phyloP scores from a whole-genome alignment of 2,888 invertebrate genomes.

The Cancer borealis region DNA sequence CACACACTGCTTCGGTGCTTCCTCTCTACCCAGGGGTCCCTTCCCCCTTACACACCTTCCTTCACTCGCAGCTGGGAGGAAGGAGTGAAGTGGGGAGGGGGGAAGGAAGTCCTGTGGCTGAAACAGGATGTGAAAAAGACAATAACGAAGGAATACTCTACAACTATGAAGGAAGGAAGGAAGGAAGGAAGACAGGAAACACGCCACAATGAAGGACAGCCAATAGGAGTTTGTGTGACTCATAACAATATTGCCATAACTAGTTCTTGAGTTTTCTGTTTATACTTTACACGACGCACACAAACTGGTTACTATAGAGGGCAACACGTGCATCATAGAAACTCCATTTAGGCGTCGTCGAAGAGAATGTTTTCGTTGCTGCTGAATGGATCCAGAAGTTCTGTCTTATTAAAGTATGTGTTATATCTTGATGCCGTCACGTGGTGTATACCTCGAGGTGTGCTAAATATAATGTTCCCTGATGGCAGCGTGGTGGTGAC shows the following conservation, averaged over 20 bases:
- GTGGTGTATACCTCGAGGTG: background rate
- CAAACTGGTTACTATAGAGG: background rate
- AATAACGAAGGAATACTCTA: background rate
- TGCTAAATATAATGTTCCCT: conserved; percentile 1
- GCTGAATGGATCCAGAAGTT: no score
- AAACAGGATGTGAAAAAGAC: background rate
- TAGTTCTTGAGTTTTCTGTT: background rate
- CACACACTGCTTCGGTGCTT: background rate
- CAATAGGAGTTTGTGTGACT: background rate
- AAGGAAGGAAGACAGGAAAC: background rate
- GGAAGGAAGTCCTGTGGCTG: background rate
- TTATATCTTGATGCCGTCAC: background rate
- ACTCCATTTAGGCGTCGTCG: background rate
- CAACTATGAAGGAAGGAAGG: background rate
- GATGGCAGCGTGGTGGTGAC: background rate
- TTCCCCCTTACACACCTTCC: background rate
- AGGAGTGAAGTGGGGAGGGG: background rate
- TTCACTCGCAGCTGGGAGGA: background rate
- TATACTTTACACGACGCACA: background rate
- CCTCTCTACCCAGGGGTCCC: background rate
- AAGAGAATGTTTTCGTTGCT: no score
- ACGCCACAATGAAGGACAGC: background rate
- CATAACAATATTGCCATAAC: conserved; percentile 13
- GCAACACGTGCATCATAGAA: background rate
- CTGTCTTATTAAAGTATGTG: no score